Base-by-base conservation (phyloP, 2,888 invertebrate species). In the Cephus nigrinus region DNA sequence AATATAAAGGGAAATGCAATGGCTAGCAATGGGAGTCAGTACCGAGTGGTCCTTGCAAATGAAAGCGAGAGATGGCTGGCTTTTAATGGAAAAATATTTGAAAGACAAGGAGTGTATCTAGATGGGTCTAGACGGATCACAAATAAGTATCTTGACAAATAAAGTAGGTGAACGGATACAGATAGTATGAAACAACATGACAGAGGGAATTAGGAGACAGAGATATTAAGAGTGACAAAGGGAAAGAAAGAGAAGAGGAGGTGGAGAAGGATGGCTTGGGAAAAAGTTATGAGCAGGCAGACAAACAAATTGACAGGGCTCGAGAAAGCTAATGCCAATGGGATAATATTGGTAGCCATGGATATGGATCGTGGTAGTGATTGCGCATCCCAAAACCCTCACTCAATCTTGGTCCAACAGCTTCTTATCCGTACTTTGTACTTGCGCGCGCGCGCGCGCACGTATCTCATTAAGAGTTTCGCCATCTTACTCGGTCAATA, bases 31-130 rank as follows among this genome's bases (percentile, higher is more conserved):
- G 90, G 91, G 90, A 91, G 87, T 87, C 90, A 90, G 88, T 90
- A 91, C 95, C 95, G 95, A 95, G 95, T 95, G 95, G 95, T 95
- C 95, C 95, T 95, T 95, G 95, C 94, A 23, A 71, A 33, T 71
- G 31, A 30, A 71, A 71, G 15, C 31, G 31, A 71, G 23, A 33
- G 12, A 34, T 11, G 15, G 71, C n/a, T 30, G 71, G 23, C 3
- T 55, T 55, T 23, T 55, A 2, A 9, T 55, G 55, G 55, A 23
- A 55, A 23, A 9, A 55, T 55, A 2, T 2, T 23, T 55, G 9
- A 55, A 23, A 55, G 71, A 71, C 9, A 33, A 75, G 68, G 23
- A 69, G 4, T 40, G 31, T 74, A 77, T 80, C 33, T 73, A 74
- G 69, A 71, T 72, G 23, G 23, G 2, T 40, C 4, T 5, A 55